Evolutionary conservation across 2,888 invertebrate genomes (phyloP), one percentile per base, ranked within the genome.

Genomic region (Adelognathus sp.): DNA sequence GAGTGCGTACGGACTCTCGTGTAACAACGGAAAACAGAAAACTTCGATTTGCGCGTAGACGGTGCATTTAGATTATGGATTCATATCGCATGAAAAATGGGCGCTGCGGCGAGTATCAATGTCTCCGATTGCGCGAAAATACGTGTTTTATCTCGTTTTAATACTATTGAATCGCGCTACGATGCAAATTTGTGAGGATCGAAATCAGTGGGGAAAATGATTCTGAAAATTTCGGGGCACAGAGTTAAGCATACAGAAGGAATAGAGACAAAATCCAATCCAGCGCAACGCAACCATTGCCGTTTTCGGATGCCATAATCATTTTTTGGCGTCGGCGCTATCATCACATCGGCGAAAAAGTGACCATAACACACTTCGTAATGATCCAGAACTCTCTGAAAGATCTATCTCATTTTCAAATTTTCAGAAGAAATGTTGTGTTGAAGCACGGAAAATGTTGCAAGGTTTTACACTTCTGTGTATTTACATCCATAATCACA

Each of bases 71-170:
- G 87, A 88, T 87, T 86, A 87, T 84, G 73, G 85, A 88, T 89
- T 89, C 87, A 88, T 87, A 88, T 89, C 88, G 89, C 89, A 89
- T 89, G 89, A 89, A 88, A 87, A 84, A 88, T 86, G 88, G 89
- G 89, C 89, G 89, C 88, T 89, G 89, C 88, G 88, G 86, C 86
- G 89, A 88, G 86, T 87, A 81, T 86, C n/a, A 84, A 81, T 70
- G 50, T 50, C 36, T 41, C 64, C 64, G 67, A 56, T 74, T 66
- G 33, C 52, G 41, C 31, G n/a, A 7, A 24, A 60, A 50, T 60
- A 14, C 56, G 58, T 36, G 36, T 56, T 44, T 29, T 29, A 27
- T 44, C 24, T n/a, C 21, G 61, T n/a, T 31, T 60, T 60, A 7
- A 18, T 60, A 7, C 31, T 29, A n/a, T n/a, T n/a, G n/a, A n/a